Percentiles rank a stretch among this genome's conserved stretches.
phyloP scores from a whole-genome alignment of 1,140 invertebrate genomes.

The Bombus confusus region DNA sequence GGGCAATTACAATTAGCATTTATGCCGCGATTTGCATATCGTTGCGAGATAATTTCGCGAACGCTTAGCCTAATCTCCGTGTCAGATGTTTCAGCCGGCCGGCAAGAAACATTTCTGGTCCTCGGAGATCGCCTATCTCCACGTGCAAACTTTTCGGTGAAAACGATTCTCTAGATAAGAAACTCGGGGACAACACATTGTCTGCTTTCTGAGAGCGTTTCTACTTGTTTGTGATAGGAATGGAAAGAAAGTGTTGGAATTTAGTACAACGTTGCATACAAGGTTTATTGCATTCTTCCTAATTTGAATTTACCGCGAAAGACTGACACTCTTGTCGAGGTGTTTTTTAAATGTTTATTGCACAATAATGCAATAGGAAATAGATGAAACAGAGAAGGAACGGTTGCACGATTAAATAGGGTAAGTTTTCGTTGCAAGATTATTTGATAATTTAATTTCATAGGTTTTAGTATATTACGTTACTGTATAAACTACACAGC shows the following conservation, averaged over 20 bases:
- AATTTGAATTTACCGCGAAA: too few species aligned
- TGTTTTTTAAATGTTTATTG: too few species aligned
- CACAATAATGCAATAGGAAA: too few species aligned
- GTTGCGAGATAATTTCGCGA: constrained; percentile 67
- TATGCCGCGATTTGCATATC: constrained; percentile 73
- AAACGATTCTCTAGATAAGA: constrained; percentile 13
- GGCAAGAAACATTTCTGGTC: constrained; percentile 38
- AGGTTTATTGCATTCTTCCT: too few species aligned
- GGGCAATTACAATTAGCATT: constrained; percentile 74
- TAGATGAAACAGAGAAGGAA: too few species aligned
- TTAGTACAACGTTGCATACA: too few species aligned
- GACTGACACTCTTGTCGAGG: fast-evolving
- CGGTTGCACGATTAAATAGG: too few species aligned
- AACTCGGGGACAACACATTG: background rate
- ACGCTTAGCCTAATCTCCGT: constrained; percentile 69
- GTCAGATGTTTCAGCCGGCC: constrained; percentile 51
- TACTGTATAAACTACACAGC: too few species aligned
- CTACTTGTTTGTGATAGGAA: background rate
- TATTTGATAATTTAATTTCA: too few species aligned
- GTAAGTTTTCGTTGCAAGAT: too few species aligned
- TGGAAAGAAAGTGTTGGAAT: background rate
- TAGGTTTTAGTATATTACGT: too few species aligned
- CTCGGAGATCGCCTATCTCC: constrained; percentile 54
- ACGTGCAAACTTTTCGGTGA: constrained; percentile 34
- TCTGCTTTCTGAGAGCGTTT: background rate